These are phyloP conservation scores for Rhagophthalmus giganteus DNA, from an alignment of 2,888 invertebrate genomes.

Conservation along the genomic window DNA sequence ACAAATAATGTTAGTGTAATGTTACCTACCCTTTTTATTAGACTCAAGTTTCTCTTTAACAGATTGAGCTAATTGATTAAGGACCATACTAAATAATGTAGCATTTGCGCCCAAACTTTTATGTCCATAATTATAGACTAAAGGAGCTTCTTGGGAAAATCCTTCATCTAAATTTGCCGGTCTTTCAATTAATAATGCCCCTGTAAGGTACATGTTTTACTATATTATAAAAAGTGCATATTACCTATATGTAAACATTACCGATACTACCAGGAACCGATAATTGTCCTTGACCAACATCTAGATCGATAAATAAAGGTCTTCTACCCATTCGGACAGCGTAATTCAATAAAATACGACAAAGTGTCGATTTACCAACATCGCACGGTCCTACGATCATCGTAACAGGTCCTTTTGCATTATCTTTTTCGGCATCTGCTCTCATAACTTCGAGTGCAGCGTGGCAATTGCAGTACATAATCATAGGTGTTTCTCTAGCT, in stretches of 20 bases:
- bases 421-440: slow-evolving; percentile 74
- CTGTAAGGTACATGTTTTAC: slow-evolving; percentile 47
- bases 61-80: slow-evolving; percentile 83
- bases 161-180: slow-evolving; percentile 95
- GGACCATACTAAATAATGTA: slow-evolving; percentile 80
- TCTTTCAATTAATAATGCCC: slow-evolving; percentile 86
- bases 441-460: slow-evolving; percentile 91
- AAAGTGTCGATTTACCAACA: slow-evolving; percentile 93
- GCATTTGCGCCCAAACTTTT: slow-evolving; percentile 75
- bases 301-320: slow-evolving; percentile 92
- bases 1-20: too few relatives aligned
- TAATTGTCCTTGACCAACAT: slow-evolving; percentile 92
- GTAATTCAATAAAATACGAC: slow-evolving; percentile 86
- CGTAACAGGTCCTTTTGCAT: slow-evolving; percentile 77
- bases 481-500: slow-evolving; percentile 96
- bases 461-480: slow-evolving; percentile 93
- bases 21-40: slow-evolving; percentile 75
- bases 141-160: slow-evolving; percentile 89
- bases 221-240: background rate
- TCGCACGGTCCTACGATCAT: slow-evolving; percentile 94
- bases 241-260: slow-evolving; percentile 40
- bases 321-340: slow-evolving; percentile 86
- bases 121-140: slow-evolving; percentile 94
- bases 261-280: slow-evolving; percentile 91
- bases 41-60: slow-evolving; percentile 81